Conservation (phyloP, 2,888 invertebrate genomes). For the Chorisops tibialis region DNA sequence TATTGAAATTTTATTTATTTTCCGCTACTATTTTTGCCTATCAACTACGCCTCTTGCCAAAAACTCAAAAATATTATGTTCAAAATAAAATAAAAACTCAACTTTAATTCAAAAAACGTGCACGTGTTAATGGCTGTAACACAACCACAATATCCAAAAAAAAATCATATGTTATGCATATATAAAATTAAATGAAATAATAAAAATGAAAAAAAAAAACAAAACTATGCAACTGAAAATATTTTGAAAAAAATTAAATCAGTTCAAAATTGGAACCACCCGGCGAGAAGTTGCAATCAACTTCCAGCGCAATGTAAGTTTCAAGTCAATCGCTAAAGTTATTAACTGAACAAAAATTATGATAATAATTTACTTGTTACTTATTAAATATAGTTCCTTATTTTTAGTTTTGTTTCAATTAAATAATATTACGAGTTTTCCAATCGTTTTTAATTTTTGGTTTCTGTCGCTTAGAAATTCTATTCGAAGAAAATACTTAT, state of each 20-base stretch:
- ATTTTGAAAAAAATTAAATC: conserved; percentile 32
- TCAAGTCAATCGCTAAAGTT: conserved; percentile 28
- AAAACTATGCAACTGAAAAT: conserved; percentile 13
- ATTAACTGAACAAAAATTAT: conserved; percentile 4
- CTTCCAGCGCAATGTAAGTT: conserved; percentile 44
- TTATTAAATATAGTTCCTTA: not conserved
- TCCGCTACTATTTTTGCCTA: conserved; percentile 6
- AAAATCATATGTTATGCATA: not conserved
- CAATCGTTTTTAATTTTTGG: no score
- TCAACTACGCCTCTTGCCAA: conserved; percentile 20
- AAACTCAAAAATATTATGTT: not conserved
- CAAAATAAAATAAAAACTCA: conserved; percentile 1
- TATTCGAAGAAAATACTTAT: no score
- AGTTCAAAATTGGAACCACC: conserved; percentile 45
- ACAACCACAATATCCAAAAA: conserved; percentile 2
- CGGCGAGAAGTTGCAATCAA: conserved; percentile 41
- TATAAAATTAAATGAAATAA: not conserved
- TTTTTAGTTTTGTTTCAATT: not conserved
- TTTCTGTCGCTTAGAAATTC: no score
- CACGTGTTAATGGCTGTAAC: conserved; percentile 10
- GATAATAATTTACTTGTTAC: conserved; percentile 10
- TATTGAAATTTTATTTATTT: conserved; percentile 1
- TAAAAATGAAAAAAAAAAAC: conserved; percentile 16
- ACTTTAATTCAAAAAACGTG: conserved; percentile 1
- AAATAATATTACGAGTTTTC: conserved; percentile 23